phyloP scores from a whole-genome alignment of 2,888 invertebrate genomes.

The Linnaemya vulpina region DNA sequence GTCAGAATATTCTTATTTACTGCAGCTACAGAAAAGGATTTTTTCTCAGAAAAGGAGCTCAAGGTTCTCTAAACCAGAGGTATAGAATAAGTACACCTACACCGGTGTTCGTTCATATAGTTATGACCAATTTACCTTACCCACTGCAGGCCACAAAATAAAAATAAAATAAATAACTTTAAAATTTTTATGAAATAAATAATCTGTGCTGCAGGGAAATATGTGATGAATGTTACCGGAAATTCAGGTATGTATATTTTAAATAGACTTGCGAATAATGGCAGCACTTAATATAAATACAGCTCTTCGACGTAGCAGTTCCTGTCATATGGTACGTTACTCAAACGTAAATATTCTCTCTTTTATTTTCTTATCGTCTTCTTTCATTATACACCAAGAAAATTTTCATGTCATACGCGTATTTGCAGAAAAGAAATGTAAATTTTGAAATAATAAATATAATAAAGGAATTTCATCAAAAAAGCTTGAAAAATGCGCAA shows the following conservation, averaged over 20 bases:
- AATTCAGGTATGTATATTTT: neutral
- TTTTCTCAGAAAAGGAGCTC: neutral
- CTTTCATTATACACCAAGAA: slow-evolving; percentile 57
- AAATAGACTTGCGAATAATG: neutral
- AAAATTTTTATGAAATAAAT: no score
- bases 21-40: no score
- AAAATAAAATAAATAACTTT: no score
- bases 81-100: no score
- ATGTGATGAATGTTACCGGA: neutral
- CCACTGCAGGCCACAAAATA: no score
- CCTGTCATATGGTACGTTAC: slow-evolving; percentile 27
- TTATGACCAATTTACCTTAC: no score
- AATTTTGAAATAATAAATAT: slow-evolving; percentile 49
- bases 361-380: slow-evolving; percentile 10
- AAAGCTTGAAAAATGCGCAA: slow-evolving; percentile 22
- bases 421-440: slow-evolving; percentile 36
- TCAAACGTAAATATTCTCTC: slow-evolving; percentile 26
- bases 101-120: no score
- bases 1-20: no score
- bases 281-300: slow-evolving; percentile 13
- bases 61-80: no score
- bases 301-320: slow-evolving; percentile 24
- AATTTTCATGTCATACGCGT: slow-evolving; percentile 68
- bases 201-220: no score
- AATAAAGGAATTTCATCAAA: slow-evolving; percentile 27